These are phyloP conservation scores for Apis mellifera DNA, from an alignment of 1,140 invertebrate species.

Conservation along the genomic window DNA sequence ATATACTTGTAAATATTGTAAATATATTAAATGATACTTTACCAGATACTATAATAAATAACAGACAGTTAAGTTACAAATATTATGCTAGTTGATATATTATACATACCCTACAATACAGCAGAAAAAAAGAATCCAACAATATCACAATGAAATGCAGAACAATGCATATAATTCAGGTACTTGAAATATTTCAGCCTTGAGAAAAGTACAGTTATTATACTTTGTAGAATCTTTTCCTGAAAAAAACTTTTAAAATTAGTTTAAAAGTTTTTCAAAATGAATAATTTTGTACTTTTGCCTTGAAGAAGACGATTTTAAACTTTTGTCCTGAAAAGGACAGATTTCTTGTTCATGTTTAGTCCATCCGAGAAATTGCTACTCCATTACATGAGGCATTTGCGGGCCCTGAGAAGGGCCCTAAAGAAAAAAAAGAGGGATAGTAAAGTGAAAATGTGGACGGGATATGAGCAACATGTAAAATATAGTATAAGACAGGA, in stretches of 20 bases:
- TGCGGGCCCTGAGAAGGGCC: constrained; percentile 80
- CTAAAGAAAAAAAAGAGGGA: constrained; percentile 69
- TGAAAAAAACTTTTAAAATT: neutral
- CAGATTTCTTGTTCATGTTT: constrained; percentile 57
- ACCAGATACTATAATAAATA: neutral
- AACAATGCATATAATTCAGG: neutral
- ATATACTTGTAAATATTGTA: neutral
- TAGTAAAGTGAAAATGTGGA: constrained; percentile 43
- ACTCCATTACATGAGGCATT: constrained; percentile 64
- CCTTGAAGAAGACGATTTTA: constrained; percentile 52
- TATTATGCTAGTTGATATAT: neutral
- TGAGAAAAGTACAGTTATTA: neutral
- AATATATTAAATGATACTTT: neutral
- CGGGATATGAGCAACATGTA: constrained; percentile 24
- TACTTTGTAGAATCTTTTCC: neutral
- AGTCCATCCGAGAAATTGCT: constrained; percentile 55
- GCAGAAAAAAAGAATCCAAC: neutral
- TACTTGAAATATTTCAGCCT: constrained; percentile 7
- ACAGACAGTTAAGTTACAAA: no score
- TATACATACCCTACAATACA: neutral
- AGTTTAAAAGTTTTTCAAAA: no score
- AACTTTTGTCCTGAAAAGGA: constrained; percentile 69
- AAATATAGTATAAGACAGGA: neutral
- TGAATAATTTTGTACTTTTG: neutral
- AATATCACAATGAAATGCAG: neutral